Percentiles rank a stretch among this genome's conserved stretches.
Evolutionary conservation across 2,888 invertebrate genomes (phyloP).

Genomic region (Pelosia muscerda): DNA sequence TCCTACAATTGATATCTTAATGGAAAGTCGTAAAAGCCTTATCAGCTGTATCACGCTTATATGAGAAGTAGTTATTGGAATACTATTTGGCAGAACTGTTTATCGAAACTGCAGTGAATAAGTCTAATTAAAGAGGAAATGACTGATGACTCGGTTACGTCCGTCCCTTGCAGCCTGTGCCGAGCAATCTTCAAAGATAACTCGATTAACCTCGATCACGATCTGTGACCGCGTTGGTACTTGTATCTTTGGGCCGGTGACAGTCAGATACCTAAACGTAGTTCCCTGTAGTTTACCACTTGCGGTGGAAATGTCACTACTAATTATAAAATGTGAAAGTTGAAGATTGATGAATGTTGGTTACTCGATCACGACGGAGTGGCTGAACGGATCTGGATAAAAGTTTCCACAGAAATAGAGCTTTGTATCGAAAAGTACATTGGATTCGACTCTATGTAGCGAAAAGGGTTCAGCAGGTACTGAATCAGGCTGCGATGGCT

Average conservation of each 20-base stretch:
- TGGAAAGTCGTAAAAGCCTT: slow-evolving; percentile 13
- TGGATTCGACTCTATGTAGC: too few relatives aligned
- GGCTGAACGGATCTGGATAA: neutral
- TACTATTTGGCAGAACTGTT: slow-evolving; percentile 2
- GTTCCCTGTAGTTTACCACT: slow-evolving; percentile 14
- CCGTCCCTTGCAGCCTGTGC: slow-evolving; percentile 52
- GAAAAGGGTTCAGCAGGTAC: neutral
- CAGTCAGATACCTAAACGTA: neutral
- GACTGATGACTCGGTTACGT: slow-evolving; percentile 61
- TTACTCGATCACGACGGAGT: neutral
- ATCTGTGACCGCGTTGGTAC: slow-evolving; percentile 47
- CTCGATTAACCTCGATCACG: slow-evolving; percentile 66
- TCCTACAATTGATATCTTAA: neutral
- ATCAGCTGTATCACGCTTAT: slow-evolving; percentile 3
- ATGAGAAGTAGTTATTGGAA: slow-evolving; percentile 10
- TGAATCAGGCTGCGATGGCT: too few relatives aligned
- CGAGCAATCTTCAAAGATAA: slow-evolving; percentile 63
- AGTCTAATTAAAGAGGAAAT: slow-evolving; percentile 65
- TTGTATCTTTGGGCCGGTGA: slow-evolving; percentile 33
- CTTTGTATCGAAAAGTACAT: too few relatives aligned
- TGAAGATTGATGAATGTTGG: neutral
- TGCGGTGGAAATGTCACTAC: neutral
- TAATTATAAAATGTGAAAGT: neutral
- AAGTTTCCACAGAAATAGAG: neutral
- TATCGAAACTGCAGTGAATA: slow-evolving; percentile 43